phyloP scores from a whole-genome alignment of 2,797 vertebrate genomes.

The Semaprochilodus insignis region DNA sequence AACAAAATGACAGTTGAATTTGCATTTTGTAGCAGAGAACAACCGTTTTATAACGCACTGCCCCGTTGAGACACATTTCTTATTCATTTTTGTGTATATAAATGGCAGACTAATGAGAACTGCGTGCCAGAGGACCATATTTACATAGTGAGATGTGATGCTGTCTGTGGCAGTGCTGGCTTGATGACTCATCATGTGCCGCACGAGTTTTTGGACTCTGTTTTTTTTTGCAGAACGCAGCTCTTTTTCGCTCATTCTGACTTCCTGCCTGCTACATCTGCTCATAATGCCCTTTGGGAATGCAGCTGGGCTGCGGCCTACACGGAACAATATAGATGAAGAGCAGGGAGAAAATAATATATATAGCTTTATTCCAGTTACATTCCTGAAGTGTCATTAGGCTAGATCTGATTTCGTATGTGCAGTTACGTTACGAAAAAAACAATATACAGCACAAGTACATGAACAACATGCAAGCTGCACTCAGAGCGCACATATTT shows the following conservation, averaged over 20 bases:
- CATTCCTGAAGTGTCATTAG: neutral
- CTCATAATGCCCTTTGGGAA: conserved; percentile 71
- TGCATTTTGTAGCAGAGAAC: neutral
- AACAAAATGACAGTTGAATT: neutral
- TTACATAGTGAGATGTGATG: conserved; percentile 44
- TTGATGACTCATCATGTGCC: conserved; percentile 67
- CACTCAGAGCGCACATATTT: neutral
- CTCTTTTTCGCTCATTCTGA: conserved; percentile 53
- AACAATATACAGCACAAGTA: conserved; percentile 10
- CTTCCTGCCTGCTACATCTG: conserved; percentile 73
- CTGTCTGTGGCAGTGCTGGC: conserved; percentile 8
- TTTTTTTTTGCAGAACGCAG: conserved; percentile 64
- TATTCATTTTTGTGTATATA: conserved; percentile 31
- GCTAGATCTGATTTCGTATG: neutral
- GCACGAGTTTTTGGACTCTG: conserved; percentile 59
- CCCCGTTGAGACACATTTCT: neutral
- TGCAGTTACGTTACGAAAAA: conserved; percentile 6
- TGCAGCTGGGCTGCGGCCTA: conserved; percentile 76
- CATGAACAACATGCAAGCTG: conserved; percentile 6
- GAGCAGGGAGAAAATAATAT: conserved; percentile 11
- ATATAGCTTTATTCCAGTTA: conserved; percentile 13
- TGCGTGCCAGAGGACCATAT: conserved; percentile 22
- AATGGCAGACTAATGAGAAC: conserved; percentile 24
- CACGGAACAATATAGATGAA: conserved; percentile 69
- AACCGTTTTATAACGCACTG: neutral